Evolutionary conservation across 2,888 invertebrate genomes (phyloP).

Genomic region (Diadegma fenestrale): DNA sequence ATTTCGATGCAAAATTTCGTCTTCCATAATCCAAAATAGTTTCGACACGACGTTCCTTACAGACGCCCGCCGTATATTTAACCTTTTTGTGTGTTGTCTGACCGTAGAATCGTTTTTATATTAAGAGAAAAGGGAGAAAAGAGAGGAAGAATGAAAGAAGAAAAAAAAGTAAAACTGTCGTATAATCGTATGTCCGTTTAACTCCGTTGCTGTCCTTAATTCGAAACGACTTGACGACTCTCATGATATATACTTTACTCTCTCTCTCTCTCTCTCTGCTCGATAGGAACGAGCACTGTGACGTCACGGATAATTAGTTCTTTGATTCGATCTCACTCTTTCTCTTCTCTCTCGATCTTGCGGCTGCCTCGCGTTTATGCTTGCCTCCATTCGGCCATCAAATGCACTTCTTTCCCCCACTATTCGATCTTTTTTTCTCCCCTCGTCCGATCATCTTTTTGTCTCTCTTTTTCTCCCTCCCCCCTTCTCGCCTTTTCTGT

Average conservation of each 20-base stretch:
- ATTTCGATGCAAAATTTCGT: neutral
- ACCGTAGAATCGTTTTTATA: slow-evolving; percentile 54
- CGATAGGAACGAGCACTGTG: slow-evolving; percentile 77
- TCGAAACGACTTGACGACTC: slow-evolving; percentile 62
- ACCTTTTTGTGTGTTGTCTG: slow-evolving; percentile 41
- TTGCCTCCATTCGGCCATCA: slow-evolving; percentile 52
- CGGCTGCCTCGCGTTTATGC: slow-evolving; percentile 26
- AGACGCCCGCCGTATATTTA: slow-evolving; percentile 31
- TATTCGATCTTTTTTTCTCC: slow-evolving; percentile 44
- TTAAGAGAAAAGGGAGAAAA: slow-evolving; percentile 21
- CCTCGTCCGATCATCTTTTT: slow-evolving; percentile 39
- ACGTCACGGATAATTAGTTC: slow-evolving; percentile 83
- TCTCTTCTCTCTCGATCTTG: slow-evolving; percentile 41
- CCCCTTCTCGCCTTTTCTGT: slow-evolving; percentile 57
- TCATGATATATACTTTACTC: slow-evolving; percentile 57
- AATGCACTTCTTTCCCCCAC: slow-evolving; percentile 45
- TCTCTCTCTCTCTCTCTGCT: slow-evolving; percentile 55
- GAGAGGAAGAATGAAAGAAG: neutral
- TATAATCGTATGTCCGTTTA: slow-evolving; percentile 59
- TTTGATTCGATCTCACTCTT: slow-evolving; percentile 75
- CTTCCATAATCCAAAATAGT: slow-evolving; percentile 1
- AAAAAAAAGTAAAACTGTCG: slow-evolving; percentile 44
- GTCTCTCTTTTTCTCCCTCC: slow-evolving; percentile 63
- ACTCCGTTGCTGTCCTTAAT: slow-evolving; percentile 68
- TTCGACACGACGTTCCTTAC: slow-evolving; percentile 34